These are phyloP conservation scores for Halcyon senegalensis DNA, from an alignment of 2,113 vertebrate species.

Conservation along the genomic window DNA sequence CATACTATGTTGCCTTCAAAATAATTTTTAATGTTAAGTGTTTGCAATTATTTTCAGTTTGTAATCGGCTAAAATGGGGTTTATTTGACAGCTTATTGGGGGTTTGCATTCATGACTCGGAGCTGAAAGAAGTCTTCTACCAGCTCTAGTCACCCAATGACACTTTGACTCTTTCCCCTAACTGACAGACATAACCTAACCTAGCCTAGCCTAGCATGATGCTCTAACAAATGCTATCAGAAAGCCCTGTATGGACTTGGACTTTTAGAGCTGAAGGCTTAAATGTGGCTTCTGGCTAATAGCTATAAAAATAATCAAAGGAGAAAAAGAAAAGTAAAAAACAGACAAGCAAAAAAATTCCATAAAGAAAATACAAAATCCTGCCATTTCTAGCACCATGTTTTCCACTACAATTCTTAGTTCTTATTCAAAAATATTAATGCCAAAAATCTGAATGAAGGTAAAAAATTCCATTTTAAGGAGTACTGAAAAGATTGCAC, in stretches of 20 bases:
- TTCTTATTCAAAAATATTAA: background rate
- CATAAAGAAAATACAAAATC: background rate
- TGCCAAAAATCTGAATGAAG: background rate
- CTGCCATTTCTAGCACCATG: background rate
- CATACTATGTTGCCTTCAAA: background rate
- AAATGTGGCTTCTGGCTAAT: background rate
- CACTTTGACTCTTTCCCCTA: background rate
- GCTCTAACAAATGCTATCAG: background rate
- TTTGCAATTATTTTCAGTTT: background rate
- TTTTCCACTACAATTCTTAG: background rate
- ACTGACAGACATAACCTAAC: background rate
- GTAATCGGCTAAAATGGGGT: background rate
- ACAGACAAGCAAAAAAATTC: background rate
- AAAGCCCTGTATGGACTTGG: background rate
- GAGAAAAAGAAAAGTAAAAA: background rate
- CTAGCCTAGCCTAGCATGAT: background rate
- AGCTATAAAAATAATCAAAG: background rate
- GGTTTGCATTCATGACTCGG: background rate
- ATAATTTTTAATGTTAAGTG: background rate
- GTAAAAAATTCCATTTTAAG: background rate
- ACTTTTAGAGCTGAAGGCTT: background rate
- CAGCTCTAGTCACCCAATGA: background rate
- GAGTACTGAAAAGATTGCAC: background rate
- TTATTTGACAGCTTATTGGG: background rate
- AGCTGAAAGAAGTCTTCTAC: accelerated